Evolutionary conservation across 1,140 invertebrate genomes (phyloP).

Genomic region (Oryctes rhinoceros): DNA sequence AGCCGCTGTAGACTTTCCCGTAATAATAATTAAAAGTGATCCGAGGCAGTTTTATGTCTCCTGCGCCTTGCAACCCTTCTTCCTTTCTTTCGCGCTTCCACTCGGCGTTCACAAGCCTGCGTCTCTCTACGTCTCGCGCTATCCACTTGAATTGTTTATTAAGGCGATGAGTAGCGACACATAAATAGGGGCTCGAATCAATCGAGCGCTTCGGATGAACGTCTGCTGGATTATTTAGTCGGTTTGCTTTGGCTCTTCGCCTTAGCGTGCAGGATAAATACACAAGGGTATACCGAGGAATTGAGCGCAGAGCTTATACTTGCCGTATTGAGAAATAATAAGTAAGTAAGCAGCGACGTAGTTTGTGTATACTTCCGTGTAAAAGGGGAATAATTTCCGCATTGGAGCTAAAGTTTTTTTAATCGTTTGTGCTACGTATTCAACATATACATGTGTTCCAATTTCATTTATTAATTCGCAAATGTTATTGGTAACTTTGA

Average conservation of each 20-base stretch:
- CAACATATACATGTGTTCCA: too few species aligned
- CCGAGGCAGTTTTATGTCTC: not conserved
- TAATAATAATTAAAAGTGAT: conserved; percentile 20
- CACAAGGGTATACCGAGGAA: not conserved
- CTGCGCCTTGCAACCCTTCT: not conserved
- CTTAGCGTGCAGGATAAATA: conserved; percentile 7
- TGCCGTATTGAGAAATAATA: not conserved
- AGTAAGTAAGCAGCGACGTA: not conserved
- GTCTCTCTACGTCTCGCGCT: not conserved
- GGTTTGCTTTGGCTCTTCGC: conserved; percentile 9
- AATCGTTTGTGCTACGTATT: too few species aligned
- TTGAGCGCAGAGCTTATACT: not conserved
- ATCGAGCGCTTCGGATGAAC: conserved; percentile 10
- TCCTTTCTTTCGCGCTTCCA: not conserved
- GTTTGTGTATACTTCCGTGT: not conserved
- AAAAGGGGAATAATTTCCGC: not conserved
- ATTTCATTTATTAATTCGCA: too few species aligned
- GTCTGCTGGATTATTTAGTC: conserved; percentile 21
- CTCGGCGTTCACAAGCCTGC: not conserved
- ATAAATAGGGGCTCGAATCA: conserved; percentile 14
- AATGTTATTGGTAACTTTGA: too few species aligned
- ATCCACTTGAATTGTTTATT: conserved; percentile 14
- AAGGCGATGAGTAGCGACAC: conserved; percentile 8
- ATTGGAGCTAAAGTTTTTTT: not conserved
- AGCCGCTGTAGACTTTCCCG: conserved; percentile 1